Evolutionary conservation across 2,113 vertebrate genomes (phyloP), one percentile per base, ranked within the genome.

Genomic region (Oenanthe oenanthe): DNA sequence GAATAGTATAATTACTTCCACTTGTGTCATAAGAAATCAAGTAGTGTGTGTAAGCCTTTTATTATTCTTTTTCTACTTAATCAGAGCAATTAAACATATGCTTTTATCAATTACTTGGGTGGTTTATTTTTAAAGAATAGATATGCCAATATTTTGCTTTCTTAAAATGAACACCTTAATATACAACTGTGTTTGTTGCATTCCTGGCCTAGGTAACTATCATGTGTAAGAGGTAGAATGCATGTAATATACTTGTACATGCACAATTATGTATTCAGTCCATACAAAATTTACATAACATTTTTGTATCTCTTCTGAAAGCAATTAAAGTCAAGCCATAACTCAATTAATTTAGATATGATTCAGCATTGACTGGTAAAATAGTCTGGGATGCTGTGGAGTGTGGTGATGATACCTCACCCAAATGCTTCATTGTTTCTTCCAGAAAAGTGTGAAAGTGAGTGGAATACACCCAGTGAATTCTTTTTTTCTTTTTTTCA

Each of bases 361-460:
- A 18, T 11, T 63, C 47, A 51, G 42, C 11, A 76, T 31, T 48
- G 25, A 58, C 1, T 36, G 19, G 6, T 34, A 36, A 96, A 95
- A 40, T 48, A 13, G 6, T 21, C 53, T 72, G 26, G 31, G 8
- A 34, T 72, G 45, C 28, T 25, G 9, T 68, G 21, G 14, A 56
- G 9, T 68, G 14, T 0, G 0, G 15, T 34, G 54, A 50, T 29
- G 40, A 31, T 18, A 36, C 6, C 6, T 62, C 40, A 58, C 3
- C 4, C 32, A 6, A 31, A 67, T 8, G 11, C 4, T 79, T 63
- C 2, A 1, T 34, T 0, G 2, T 56, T 65, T 90, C 60, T n/a
- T 48, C 24, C 40, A 85, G 31, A 16, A 85, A 67, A 57, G 8
- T 31, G 50, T 34, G 21, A 28, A 61, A 82, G 29, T 20, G 12